These are phyloP conservation scores for Drosophila melanosoma DNA, from an alignment of 2,888 invertebrate species.

Conservation along the genomic window DNA sequence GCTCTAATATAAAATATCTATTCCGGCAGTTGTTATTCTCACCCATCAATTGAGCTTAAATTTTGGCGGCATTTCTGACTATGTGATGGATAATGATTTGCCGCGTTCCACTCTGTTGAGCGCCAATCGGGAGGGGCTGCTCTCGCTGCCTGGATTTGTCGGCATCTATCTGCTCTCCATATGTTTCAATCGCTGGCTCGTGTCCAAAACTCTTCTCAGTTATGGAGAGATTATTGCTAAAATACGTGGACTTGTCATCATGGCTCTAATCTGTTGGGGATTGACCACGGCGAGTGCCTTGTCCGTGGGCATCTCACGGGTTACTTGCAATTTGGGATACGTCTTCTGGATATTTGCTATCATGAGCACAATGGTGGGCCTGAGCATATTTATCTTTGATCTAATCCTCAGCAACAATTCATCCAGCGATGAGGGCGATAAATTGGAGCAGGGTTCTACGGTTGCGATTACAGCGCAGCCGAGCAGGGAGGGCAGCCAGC, in stretches of 20 bases:
- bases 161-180: constrained; percentile 92
- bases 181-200: constrained; percentile 87
- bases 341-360: constrained; percentile 91
- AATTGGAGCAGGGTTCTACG: constrained; percentile 42
- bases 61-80: constrained; percentile 87
- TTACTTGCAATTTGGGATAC: constrained; percentile 93
- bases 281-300: constrained; percentile 85
- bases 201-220: constrained; percentile 70
- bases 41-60: constrained; percentile 89
- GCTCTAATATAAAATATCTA: neutral
- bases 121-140: constrained; percentile 96
- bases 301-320: constrained; percentile 89
- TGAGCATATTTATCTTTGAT: constrained; percentile 87
- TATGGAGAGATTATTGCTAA: constrained; percentile 73
- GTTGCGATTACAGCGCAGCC: too few relatives aligned
- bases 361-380: constrained; percentile 87
- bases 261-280: constrained; percentile 84
- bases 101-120: constrained; percentile 87
- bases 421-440: constrained; percentile 73
- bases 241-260: constrained; percentile 60
- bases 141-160: constrained; percentile 94
- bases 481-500: neutral
- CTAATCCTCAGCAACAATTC: constrained; percentile 58
- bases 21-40: constrained; percentile 85
- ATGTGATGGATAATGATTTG: constrained; percentile 88